Conservation (phyloP, 2,797 vertebrate species). For the Aplochiton taeniatus region DNA sequence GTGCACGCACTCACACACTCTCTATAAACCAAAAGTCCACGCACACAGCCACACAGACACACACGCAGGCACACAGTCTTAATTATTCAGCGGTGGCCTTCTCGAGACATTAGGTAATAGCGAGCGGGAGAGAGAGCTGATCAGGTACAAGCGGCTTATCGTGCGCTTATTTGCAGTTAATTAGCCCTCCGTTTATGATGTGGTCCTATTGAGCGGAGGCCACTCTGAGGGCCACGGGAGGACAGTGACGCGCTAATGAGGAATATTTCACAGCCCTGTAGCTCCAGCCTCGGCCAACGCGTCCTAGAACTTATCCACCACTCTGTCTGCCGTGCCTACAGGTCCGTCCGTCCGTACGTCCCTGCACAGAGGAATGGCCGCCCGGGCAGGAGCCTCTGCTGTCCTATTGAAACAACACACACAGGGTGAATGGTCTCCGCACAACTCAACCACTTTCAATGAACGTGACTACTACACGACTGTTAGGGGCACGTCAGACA, state of each 20-base stretch:
- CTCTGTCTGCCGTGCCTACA: not conserved
- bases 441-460: too few relatives aligned
- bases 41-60: not conserved
- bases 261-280: not conserved
- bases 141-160: constrained; percentile 18
- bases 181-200: constrained; percentile 14
- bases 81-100: constrained; percentile 15
- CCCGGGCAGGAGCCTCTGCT: too few relatives aligned
- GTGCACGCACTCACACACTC: constrained; percentile 1
- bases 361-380: too few relatives aligned
- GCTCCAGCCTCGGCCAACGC: constrained; percentile 6
- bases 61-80: constrained; percentile 2
- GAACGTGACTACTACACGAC: too few relatives aligned
- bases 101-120: constrained; percentile 6
- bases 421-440: too few relatives aligned
- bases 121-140: not conserved
- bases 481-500: too few relatives aligned
- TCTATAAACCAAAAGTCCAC: not conserved
- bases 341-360: too few relatives aligned
- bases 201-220: constrained; percentile 1
- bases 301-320: constrained; percentile 12
- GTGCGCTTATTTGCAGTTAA: constrained; percentile 15
- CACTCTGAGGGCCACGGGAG: not conserved
- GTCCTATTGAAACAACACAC: too few relatives aligned
- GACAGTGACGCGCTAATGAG: constrained; percentile 1